A percentile compares a stretch with the other conserved stretches of the same genome.
These are phyloP conservation scores for Drosophila affinis DNA, from an alignment of 2,888 invertebrate species.

Conservation along the genomic window DNA sequence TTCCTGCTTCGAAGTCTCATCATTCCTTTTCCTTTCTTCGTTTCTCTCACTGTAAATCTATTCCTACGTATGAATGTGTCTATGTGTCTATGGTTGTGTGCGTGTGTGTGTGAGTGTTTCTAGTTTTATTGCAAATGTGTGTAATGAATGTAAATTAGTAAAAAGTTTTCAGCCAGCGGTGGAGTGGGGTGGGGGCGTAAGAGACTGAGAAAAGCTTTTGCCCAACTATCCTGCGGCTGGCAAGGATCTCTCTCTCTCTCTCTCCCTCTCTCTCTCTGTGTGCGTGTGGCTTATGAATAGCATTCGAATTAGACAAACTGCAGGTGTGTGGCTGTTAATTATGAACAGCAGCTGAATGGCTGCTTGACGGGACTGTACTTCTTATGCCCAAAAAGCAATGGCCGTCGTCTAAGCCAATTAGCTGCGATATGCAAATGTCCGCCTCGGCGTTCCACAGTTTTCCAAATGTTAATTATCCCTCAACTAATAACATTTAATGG, in stretches of 20 bases:
- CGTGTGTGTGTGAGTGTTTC: conserved; percentile 45
- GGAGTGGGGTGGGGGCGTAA: conserved; percentile 43
- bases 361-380: conserved; percentile 10
- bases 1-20: no score
- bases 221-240: conserved; percentile 69
- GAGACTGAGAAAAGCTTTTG: conserved; percentile 22
- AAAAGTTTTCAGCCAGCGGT: conserved; percentile 65
- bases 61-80: conserved; percentile 18
- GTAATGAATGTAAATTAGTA: conserved; percentile 81
- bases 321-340: conserved; percentile 58
- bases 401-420: conserved; percentile 69
- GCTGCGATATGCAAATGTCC: conserved; percentile 66
- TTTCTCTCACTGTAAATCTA: conserved; percentile 2
- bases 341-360: conserved; percentile 44
- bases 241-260: conserved; percentile 59
- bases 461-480: conserved; percentile 59
- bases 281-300: conserved; percentile 58
- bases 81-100: conserved; percentile 5
- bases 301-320: conserved; percentile 62
- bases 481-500: conserved; percentile 72
- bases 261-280: conserved; percentile 44
- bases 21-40: background rate
- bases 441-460: conserved; percentile 41
- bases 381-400: conserved; percentile 59
- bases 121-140: conserved; percentile 81